These are phyloP conservation scores for Drosophila aff. DNA, from an alignment of 1,140 invertebrate species.

Conservation along the genomic window DNA sequence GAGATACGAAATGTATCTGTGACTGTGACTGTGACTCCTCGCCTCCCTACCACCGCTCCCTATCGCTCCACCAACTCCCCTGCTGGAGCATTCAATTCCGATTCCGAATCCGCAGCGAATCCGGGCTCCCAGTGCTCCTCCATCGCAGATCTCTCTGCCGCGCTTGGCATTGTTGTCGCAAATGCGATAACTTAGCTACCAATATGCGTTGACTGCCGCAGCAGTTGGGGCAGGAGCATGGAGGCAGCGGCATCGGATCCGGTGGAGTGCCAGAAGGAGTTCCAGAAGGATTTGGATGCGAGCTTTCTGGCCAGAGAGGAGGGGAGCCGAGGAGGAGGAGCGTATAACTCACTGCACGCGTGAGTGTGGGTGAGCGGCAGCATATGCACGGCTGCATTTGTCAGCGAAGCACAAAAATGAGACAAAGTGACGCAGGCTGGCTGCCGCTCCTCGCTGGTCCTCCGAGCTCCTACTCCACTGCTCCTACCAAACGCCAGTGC, in stretches of 20 bases:
- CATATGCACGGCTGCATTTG: constrained; percentile 84
- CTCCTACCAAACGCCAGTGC: constrained; percentile 15
- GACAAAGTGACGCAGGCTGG: constrained; percentile 77
- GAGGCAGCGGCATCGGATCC: not conserved
- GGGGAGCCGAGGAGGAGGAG: constrained; percentile 9
- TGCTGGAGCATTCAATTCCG: constrained; percentile 48
- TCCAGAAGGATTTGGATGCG: not conserved
- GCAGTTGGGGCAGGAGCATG: constrained; percentile 2
- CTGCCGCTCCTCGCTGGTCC: not conserved
- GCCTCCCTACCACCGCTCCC: constrained; percentile 4
- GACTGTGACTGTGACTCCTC: constrained; percentile 19
- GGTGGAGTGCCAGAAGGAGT: constrained; percentile 13
- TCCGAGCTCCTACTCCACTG: not conserved
- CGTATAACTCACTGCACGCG: constrained; percentile 46
- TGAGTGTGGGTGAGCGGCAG: constrained; percentile 39
- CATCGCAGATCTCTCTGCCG: constrained; percentile 44
- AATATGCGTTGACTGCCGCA: constrained; percentile 80
- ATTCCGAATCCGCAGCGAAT: constrained; percentile 45
- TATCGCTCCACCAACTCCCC: constrained; percentile 1
- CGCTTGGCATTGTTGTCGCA: constrained; percentile 78
- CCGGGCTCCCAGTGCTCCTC: constrained; percentile 32
- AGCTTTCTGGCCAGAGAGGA: not conserved
- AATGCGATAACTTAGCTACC: constrained; percentile 84
- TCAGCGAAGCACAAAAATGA: constrained; percentile 83
- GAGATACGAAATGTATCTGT: constrained; percentile 5